Percentiles rank a stretch among this genome's conserved stretches.
Evolutionary conservation across 2,113 vertebrate genomes (phyloP).

Genomic region (Puntigrus tetrazona): DNA sequence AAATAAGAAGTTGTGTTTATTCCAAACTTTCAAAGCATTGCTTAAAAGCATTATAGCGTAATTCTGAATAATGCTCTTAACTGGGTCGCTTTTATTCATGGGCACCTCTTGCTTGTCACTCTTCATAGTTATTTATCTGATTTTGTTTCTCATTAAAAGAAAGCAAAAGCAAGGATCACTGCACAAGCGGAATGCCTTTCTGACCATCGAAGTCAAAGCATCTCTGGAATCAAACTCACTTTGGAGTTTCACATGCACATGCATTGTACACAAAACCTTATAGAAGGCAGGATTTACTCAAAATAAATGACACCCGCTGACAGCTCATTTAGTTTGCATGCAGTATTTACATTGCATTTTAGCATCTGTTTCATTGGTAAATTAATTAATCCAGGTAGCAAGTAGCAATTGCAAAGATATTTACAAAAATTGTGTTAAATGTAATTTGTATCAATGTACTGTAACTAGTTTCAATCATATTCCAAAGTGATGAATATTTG

Average conservation of each 20-base stretch:
- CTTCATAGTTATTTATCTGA: background rate
- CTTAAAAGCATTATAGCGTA: background rate
- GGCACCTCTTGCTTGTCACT: background rate
- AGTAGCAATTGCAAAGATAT: background rate
- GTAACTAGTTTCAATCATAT: no score
- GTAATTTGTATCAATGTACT: background rate
- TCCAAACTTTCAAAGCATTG: background rate
- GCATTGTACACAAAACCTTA: background rate
- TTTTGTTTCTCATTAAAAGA: conserved; percentile 13
- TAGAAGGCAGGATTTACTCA: background rate
- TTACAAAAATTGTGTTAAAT: background rate
- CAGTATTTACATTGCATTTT: background rate
- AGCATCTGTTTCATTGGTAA: background rate
- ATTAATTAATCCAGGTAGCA: background rate
- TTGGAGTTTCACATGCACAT: background rate
- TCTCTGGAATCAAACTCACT: conserved; percentile 4
- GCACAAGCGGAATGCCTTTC: background rate
- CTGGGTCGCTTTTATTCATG: background rate
- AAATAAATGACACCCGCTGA: background rate
- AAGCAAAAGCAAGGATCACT: background rate
- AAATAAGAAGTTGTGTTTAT: background rate
- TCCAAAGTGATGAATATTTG: no score
- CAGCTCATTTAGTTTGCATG: background rate
- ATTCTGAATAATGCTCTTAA: background rate
- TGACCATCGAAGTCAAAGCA: background rate